Evolutionary conservation across 35 echinoderm and acorn worm species (phyloP).

Genomic region (Anneissia japonica): DNA sequence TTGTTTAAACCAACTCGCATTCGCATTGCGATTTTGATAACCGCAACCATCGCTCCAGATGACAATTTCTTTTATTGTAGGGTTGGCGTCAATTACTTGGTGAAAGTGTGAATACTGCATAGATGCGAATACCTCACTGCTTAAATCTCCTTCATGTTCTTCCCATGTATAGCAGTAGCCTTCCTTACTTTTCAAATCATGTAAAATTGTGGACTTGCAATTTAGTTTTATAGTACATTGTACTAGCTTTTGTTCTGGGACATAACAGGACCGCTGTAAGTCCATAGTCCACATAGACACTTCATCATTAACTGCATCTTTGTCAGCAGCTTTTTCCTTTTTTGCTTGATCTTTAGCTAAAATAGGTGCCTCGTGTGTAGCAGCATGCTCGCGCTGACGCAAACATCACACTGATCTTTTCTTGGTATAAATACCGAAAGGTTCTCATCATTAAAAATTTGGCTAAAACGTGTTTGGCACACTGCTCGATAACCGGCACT

Average conservation of each 20-base stretch:
- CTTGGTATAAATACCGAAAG: slow-evolving; percentile 10
- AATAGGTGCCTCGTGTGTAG: neutral
- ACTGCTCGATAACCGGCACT: neutral
- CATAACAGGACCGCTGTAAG: slow-evolving; percentile 25
- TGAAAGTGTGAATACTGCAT: slow-evolving; percentile 23
- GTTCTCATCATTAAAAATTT: slow-evolving; percentile 12
- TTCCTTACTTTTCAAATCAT: neutral
- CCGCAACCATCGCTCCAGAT: slow-evolving; percentile 42
- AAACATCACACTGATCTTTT: slow-evolving; percentile 19
- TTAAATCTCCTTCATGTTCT: slow-evolving; percentile 5
- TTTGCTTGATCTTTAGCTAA: neutral
- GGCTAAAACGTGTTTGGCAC: neutral
- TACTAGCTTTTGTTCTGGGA: slow-evolving; percentile 28
- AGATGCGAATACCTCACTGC: slow-evolving; percentile 18
- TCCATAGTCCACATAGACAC: slow-evolving; percentile 15
- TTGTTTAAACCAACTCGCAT: no score
- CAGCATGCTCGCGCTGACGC: neutral
- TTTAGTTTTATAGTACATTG: slow-evolving; percentile 36
- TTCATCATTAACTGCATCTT: slow-evolving; percentile 4
- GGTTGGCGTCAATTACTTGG: neutral
- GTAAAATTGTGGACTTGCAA: slow-evolving; percentile 39
- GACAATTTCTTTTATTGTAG: neutral
- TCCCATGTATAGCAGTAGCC: slow-evolving; percentile 20
- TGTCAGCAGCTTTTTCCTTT: neutral
- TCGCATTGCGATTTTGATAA: slow-evolving; percentile 28